Evolutionary conservation across 2,113 vertebrate species (phyloP), one percentile per base, ranked within the genome.

Genomic region (Chloebia gouldiae): DNA sequence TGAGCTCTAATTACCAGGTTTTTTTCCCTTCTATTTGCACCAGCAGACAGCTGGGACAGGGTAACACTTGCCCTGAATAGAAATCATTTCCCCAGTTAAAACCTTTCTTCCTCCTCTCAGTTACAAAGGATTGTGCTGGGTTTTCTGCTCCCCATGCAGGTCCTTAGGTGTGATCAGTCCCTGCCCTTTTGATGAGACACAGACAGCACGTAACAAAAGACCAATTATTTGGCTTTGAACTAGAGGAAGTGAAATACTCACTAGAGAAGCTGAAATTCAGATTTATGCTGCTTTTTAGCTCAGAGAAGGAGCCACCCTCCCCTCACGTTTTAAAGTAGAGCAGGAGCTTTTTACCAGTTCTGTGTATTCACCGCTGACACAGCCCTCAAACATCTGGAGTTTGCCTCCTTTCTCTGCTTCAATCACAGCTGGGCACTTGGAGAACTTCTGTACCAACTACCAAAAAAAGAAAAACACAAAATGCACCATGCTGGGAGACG

Each of bases 301-400:
- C 23, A 13, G 10, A 59, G 25, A 44, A 37, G 9, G 3, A 28
- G 6, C 3, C 20, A 50, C 24, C 10, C 12, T 5, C 19, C 2
- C 4, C 12, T 6, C 25, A 15, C 31, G 15, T 69, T 82, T 31
- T 31, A 2, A 79, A 79, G 28, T 1, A 28, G 13, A 80, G 30
- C 14, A 39, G 30, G 8, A 69, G 68, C 20, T 27, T 82, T 23
- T 97, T 97, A 98, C 97, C 97, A 98, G 2, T 94, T 98, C 97
- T 64, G 88, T 28, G 2, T 97, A 98, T 91, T 98, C 96, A 33
- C 97, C 96, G 0, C 93, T 95, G 96, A 98, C 88, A 11, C 84
- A 96, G 27, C 98, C 98, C 61, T 96, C 88, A 81, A 98, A 98
- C 97, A 98, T 98, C 35, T 95, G 97, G 25, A 98, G 95, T 72